Conservation (phyloP, 2,113 vertebrate species). For the Crocuta crocuta region DNA sequence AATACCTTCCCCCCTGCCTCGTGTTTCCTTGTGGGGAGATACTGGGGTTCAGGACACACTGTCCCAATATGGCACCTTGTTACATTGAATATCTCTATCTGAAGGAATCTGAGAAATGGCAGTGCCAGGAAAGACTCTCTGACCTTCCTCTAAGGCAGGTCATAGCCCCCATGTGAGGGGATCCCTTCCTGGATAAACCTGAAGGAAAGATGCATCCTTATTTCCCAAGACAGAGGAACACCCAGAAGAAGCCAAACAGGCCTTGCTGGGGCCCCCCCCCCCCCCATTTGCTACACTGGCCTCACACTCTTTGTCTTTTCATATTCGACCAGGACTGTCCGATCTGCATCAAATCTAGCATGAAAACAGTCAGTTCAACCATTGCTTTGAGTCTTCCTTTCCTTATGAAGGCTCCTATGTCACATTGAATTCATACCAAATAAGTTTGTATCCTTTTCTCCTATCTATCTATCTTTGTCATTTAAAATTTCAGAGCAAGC, state of each 20-base stretch:
- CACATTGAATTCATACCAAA: background rate
- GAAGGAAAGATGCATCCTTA: background rate
- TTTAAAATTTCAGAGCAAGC: background rate
- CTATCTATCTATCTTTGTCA: background rate
- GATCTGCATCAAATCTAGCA: background rate
- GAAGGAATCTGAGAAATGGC: background rate
- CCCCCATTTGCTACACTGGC: background rate
- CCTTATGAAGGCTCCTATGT: background rate
- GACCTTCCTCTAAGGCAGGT: background rate
- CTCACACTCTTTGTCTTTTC: background rate
- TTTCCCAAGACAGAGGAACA: background rate
- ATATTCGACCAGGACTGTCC: background rate
- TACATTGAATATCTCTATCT: background rate
- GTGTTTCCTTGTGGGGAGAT: background rate
- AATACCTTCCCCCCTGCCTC: background rate
- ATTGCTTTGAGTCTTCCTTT: background rate
- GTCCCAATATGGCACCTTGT: background rate
- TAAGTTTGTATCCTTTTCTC: background rate
- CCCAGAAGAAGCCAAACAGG: background rate
- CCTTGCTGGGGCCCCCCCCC: background rate
- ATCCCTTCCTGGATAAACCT: fast-evolving
- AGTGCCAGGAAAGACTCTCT: background rate
- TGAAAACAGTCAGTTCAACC: background rate
- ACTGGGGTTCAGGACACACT: background rate
- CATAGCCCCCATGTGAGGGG: background rate